These are phyloP conservation scores for Leptinotarsa haldemani DNA, from an alignment of 2,888 invertebrate species.

Conservation along the genomic window DNA sequence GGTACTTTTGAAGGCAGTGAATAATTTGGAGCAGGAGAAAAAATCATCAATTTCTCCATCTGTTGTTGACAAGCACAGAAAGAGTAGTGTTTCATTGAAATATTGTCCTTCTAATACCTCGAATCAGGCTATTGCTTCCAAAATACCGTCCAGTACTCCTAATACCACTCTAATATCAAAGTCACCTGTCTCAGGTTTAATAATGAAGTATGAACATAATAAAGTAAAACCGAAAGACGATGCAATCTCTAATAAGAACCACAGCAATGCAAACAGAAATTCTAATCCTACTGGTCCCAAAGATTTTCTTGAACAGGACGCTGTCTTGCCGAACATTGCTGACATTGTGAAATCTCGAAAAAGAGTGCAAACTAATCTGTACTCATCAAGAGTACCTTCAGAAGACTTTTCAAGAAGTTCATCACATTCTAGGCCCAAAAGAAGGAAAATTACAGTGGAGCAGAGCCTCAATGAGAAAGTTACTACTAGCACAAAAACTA, in stretches of 20 bases:
- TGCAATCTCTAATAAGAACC: neutral
- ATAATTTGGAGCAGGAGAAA: too few species aligned
- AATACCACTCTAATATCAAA: neutral
- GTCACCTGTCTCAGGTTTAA: neutral
- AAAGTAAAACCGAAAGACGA: neutral
- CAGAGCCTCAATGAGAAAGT: neutral
- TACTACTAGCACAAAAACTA: neutral
- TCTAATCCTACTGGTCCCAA: neutral
- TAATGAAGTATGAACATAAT: neutral
- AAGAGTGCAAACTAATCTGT: neutral
- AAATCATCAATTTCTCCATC: too few species aligned
- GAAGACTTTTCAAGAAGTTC: neutral
- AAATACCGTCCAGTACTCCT: neutral
- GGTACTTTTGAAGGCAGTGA: too few species aligned
- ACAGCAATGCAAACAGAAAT: neutral
- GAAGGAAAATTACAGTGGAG: neutral
- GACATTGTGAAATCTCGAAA: conserved; percentile 12
- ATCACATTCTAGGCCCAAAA: conserved; percentile 6
- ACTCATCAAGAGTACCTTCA: neutral
- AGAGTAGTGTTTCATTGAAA: too few species aligned
- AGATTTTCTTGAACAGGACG: neutral
- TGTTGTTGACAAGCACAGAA: too few species aligned
- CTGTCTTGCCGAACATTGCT: neutral
- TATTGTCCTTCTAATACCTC: neutral
- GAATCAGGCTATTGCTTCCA: neutral